Conservation (phyloP, 1,140 invertebrate genomes). For the Camponotus vicinus region DNA sequence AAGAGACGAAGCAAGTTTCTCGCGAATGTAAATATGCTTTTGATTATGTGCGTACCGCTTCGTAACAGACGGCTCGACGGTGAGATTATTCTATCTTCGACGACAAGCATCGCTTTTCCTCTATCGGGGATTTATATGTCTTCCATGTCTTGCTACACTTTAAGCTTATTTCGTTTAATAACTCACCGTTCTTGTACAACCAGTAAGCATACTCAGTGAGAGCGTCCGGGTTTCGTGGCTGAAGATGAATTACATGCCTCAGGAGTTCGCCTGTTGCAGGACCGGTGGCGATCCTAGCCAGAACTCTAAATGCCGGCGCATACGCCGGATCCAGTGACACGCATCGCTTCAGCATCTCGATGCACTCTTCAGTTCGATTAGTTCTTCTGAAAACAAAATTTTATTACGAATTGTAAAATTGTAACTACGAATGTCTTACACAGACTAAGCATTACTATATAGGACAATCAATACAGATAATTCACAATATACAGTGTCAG, state of each 20-base stretch:
- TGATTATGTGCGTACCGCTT: slow-evolving; percentile 6
- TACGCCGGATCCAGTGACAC: slow-evolving; percentile 89
- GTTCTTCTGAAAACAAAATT: slow-evolving; percentile 87
- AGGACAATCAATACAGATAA: background rate
- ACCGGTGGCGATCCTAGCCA: slow-evolving; percentile 88
- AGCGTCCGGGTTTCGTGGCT: slow-evolving; percentile 90
- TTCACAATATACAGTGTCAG: background rate
- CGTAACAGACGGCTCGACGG: background rate
- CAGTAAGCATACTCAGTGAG: slow-evolving; percentile 90
- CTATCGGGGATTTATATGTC: slow-evolving; percentile 54
- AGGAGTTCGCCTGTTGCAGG: slow-evolving; percentile 86
- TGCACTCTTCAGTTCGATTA: slow-evolving; percentile 89
- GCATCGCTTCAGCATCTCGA: slow-evolving; percentile 90
- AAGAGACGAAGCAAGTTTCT: slow-evolving; percentile 76
- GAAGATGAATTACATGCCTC: slow-evolving; percentile 87
- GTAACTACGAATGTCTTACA: background rate
- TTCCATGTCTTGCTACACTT: slow-evolving; percentile 1
- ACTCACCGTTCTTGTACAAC: slow-evolving; percentile 88
- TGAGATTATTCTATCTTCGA: slow-evolving; percentile 57
- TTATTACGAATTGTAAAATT: background rate
- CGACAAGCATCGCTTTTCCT: slow-evolving; percentile 73
- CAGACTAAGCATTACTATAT: background rate
- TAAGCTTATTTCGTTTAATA: slow-evolving; percentile 39
- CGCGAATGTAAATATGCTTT: slow-evolving; percentile 74
- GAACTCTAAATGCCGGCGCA: slow-evolving; percentile 89